Conservation (phyloP, 1,140 invertebrate genomes). For the Formica selysi region DNA sequence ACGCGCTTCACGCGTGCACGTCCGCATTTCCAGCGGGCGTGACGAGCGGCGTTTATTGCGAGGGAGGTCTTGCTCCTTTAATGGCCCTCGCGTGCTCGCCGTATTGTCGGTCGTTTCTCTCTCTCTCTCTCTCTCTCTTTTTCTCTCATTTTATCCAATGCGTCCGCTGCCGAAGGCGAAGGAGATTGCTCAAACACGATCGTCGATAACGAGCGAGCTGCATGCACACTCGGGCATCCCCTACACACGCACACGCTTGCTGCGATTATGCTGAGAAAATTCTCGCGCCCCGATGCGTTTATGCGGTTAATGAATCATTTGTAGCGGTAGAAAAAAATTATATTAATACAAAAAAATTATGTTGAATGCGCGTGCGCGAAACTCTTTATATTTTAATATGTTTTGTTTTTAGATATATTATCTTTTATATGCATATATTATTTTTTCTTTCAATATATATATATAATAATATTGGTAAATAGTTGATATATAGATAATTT, state of each 20-base stretch:
- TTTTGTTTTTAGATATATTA: not conserved
- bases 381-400: not conserved
- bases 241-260: slow-evolving; percentile 14
- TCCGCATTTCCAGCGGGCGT: slow-evolving; percentile 51
- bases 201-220: slow-evolving; percentile 63
- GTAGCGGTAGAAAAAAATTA: no score
- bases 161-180: slow-evolving; percentile 35
- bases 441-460: no score
- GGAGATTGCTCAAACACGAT: slow-evolving; percentile 43
- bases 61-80: slow-evolving; percentile 72
- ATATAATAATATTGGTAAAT: no score
- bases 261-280: slow-evolving; percentile 47
- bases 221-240: slow-evolving; percentile 32
- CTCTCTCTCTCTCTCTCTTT: not conserved
- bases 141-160: not conserved
- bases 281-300: slow-evolving; percentile 38
- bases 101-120: slow-evolving; percentile 48
- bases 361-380: no score
- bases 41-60: slow-evolving; percentile 66
- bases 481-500: no score
- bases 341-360: no score
- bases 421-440: not conserved
- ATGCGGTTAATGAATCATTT: slow-evolving; percentile 50
- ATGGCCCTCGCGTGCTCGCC: slow-evolving; percentile 65
- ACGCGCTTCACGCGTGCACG: slow-evolving; percentile 40